phyloP scores from a whole-genome alignment of 2,113 vertebrate genomes.

The Cisticola juncidis region DNA sequence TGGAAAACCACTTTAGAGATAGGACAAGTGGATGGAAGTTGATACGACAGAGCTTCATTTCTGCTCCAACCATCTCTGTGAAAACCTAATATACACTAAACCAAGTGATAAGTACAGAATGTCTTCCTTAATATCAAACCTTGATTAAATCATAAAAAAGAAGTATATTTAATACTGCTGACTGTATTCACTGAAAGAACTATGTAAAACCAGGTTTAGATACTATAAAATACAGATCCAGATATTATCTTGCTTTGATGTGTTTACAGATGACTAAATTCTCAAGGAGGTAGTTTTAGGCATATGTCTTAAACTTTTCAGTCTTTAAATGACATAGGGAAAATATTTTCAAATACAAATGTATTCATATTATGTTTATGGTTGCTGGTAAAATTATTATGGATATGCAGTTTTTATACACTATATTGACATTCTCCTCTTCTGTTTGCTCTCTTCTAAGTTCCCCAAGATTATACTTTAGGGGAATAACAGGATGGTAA shows the following conservation, averaged over 20 bases:
- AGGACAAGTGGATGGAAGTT: neutral
- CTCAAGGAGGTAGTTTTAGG: neutral
- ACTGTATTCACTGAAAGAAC: neutral
- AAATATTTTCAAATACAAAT: neutral
- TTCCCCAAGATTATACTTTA: neutral
- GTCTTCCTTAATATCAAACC: neutral
- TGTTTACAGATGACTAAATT: neutral
- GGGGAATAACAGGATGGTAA: neutral
- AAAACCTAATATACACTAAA: neutral
- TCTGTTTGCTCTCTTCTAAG: neutral
- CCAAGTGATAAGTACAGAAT: neutral
- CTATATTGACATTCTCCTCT: accelerated
- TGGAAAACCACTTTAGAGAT: neutral
- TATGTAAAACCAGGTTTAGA: neutral
- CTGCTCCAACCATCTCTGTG: neutral
- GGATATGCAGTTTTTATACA: neutral
- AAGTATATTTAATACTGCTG: neutral
- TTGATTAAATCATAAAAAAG: neutral
- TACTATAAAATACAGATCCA: neutral
- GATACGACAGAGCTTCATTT: neutral
- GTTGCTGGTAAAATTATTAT: neutral
- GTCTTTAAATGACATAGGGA: neutral
- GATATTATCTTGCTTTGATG: neutral
- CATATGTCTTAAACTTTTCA: neutral
- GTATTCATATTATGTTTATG: neutral